A percentile compares a stretch with the other conserved stretches of the same genome.
Conservation (phyloP, 2,797 vertebrate species). For the Pangasius krempfi region DNA sequence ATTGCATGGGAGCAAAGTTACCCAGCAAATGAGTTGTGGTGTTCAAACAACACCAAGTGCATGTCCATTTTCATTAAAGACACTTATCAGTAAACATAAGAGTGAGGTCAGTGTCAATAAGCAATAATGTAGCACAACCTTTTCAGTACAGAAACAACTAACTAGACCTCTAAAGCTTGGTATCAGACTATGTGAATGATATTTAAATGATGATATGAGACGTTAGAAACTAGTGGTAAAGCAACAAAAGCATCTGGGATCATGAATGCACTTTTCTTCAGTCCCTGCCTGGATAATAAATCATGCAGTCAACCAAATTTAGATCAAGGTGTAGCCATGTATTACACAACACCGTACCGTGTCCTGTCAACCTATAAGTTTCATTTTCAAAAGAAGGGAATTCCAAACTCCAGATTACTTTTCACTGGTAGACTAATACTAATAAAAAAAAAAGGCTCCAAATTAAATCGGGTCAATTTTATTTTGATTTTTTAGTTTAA, state of each 20-base stretch:
- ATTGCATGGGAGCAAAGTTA: conserved; percentile 25
- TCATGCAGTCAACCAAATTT: background rate
- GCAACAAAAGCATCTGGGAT: background rate
- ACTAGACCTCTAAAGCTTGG: background rate
- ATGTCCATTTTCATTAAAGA: conserved; percentile 44
- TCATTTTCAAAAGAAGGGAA: background rate
- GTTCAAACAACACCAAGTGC: conserved; percentile 53
- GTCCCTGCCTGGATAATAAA: background rate
- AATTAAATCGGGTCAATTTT: background rate
- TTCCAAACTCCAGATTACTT: background rate
- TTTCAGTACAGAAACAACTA: background rate
- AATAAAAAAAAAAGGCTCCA: background rate
- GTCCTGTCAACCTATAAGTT: background rate
- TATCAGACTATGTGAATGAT: background rate
- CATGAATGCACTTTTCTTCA: background rate
- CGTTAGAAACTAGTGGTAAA: background rate
- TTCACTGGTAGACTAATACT: background rate
- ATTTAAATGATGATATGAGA: background rate
- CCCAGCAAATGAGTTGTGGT: conserved; percentile 48
- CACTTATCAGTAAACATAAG: conserved; percentile 43
- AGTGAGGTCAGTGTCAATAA: conserved; percentile 7
- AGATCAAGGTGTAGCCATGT: background rate
- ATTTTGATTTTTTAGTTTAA: background rate
- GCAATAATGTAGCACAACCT: background rate
- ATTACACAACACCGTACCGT: background rate